These are phyloP conservation scores for Yoshiicerus persimilis DNA, from an alignment of 1,140 invertebrate species.

Conservation along the genomic window DNA sequence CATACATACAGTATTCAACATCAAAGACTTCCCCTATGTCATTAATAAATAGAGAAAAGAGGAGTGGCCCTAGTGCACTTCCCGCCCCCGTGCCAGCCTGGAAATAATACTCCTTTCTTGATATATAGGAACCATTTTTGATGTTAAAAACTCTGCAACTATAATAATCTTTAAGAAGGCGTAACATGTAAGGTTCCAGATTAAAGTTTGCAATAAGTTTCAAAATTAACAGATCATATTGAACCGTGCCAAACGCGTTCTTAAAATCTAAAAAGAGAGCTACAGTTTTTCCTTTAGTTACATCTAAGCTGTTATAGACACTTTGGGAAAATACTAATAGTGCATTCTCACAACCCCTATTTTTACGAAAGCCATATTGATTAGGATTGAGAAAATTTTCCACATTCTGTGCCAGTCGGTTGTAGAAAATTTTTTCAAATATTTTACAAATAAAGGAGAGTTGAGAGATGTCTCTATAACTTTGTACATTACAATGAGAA, in stretches of 20 bases:
- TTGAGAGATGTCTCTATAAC: not conserved
- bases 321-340: not conserved
- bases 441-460: not conserved
- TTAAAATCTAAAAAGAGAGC: slow-evolving; percentile 22
- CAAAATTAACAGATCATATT: not conserved
- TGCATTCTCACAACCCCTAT: not conserved
- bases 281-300: not conserved
- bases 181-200: not conserved
- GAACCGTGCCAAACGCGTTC: not conserved
- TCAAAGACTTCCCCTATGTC: too few relatives aligned
- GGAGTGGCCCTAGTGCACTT: not conserved
- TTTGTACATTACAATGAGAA: not conserved
- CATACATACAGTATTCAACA: too few relatives aligned
- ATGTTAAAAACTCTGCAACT: not conserved
- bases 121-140: not conserved
- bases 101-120: not conserved
- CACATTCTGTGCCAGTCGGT: not conserved
- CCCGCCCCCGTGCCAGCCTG: not conserved
- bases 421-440: slow-evolving; percentile 10
- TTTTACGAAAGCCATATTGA: slow-evolving; percentile 9
- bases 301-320: not conserved
- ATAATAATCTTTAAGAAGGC: not conserved
- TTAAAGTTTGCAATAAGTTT: not conserved
- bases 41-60: not conserved
- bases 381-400: not conserved